These are phyloP conservation scores for Cecidostiba fungosa DNA, from an alignment of 2,888 invertebrate genomes.

Conservation along the genomic window DNA sequence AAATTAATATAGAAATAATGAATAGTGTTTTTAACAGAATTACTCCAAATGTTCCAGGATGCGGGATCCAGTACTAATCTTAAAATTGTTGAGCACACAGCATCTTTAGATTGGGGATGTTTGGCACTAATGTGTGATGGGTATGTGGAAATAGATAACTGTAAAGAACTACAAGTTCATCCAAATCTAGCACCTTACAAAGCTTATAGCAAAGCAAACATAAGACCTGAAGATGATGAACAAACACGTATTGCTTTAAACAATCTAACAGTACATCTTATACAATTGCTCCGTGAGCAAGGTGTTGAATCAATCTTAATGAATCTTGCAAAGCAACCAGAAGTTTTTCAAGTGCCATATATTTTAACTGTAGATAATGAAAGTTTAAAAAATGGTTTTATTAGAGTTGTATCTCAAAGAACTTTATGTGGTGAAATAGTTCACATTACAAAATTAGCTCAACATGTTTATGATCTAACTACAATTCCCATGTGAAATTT, in stretches of 20 bases:
- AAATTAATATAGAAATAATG: conserved; percentile 3
- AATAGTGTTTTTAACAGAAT: conserved; percentile 46
- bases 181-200: conserved; percentile 89
- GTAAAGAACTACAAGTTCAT: conserved; percentile 84
- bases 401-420: conserved; percentile 82
- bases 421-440: conserved; percentile 79
- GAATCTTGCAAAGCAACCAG: conserved; percentile 70
- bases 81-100: conserved; percentile 73
- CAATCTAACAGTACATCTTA: conserved; percentile 83
- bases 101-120: conserved; percentile 77
- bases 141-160: conserved; percentile 69
- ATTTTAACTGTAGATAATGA: conserved; percentile 86
- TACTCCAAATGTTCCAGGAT: conserved; percentile 67
- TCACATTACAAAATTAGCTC: conserved; percentile 74
- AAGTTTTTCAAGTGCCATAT: conserved; percentile 84
- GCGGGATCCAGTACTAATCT: conserved; percentile 62
- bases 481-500: conserved; percentile 50
- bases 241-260: conserved; percentile 79
- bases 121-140: conserved; percentile 76
- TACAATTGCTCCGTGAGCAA: conserved; percentile 81
- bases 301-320: conserved; percentile 74
- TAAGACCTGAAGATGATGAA: conserved; percentile 77
- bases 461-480: conserved; percentile 67
- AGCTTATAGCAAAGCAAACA: conserved; percentile 83
- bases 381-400: conserved; percentile 87